phyloP scores from a whole-genome alignment of 2,888 invertebrate species.

The Scaptodrosophila latifasciaeformis region DNA sequence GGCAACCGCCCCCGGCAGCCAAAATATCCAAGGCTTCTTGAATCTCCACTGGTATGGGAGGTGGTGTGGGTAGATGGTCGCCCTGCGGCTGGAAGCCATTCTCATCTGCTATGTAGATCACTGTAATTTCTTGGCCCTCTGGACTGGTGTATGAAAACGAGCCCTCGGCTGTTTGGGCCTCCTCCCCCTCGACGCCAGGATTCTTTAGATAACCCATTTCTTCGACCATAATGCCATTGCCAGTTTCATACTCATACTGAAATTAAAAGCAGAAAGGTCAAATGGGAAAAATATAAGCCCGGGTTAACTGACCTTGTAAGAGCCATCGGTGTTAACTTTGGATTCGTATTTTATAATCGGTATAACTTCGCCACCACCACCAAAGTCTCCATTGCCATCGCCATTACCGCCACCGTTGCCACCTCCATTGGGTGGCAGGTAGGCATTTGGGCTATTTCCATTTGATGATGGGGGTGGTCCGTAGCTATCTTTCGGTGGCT shows the following conservation, averaged over 20 bases:
- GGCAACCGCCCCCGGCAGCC: constrained; percentile 70
- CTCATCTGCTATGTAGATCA: constrained; percentile 84
- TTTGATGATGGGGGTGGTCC: constrained; percentile 26
- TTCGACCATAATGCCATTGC: constrained; percentile 83
- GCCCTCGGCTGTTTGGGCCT: constrained; percentile 82
- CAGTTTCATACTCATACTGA: constrained; percentile 84
- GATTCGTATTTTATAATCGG: constrained; percentile 72
- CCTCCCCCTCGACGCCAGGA: constrained; percentile 80
- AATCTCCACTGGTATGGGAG: constrained; percentile 86
- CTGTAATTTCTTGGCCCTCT: constrained; percentile 81
- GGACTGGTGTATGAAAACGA: constrained; percentile 83
- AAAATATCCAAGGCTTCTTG: constrained; percentile 75
- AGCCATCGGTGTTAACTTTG: constrained; percentile 71
- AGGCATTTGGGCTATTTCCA: constrained; percentile 35
- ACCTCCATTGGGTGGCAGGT: constrained; percentile 49
- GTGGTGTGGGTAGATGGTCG: constrained; percentile 87
- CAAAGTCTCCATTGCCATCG: constrained; percentile 29
- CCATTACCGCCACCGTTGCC: constrained; percentile 36
- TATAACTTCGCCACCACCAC: constrained; percentile 59
- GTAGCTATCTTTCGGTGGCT: not conserved
- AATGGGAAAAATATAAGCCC: too few relatives aligned
- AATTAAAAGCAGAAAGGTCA: not conserved
- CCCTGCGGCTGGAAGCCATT: too few relatives aligned
- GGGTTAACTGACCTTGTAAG: constrained; percentile 66
- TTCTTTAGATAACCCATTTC: constrained; percentile 84